Base-by-base conservation (phyloP, 2,888 invertebrate genomes). In the Clusia tigrina region DNA sequence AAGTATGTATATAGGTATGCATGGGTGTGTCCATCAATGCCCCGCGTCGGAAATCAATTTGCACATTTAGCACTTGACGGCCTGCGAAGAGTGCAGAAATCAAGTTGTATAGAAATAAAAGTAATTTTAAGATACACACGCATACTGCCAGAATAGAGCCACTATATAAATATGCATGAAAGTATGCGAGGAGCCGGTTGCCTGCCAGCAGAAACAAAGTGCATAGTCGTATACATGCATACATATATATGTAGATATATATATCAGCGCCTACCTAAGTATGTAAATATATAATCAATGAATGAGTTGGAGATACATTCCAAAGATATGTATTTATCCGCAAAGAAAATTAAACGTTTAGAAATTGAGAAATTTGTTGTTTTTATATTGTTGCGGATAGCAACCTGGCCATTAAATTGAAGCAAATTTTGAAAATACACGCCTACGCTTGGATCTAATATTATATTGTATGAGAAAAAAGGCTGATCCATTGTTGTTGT, bases 31-130 rank as follows among this genome's bases (percentile, higher is more conserved):
- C n/a, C n/a, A n/a, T n/a, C n/a, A n/a, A n/a, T n/a, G n/a, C n/a
- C n/a, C n/a, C n/a, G n/a, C n/a, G n/a, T 42, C 15, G n/a, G 6
- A 48, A 48, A 48, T 48, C 48, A 48, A 48, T 48, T 48, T 22
- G 48, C 48, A 48, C 48, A 48, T 48, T 42, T 18, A 18, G 48
- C 48, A 48, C 48, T 48, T 48, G 2, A 18, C n/a, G n/a, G n/a
- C n/a, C n/a, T n/a, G n/a, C n/a, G 20, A 48, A 20, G 20, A 18
- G 48, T 48, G 48, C 48, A n/a, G n/a, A n/a, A 42, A 42, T 42
- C 9, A 6, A 42, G 3, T 42, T 42, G 3, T 15, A 42, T 42
- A 32, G 32, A n/a, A n/a, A n/a, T n/a, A n/a, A n/a, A n/a, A n/a
- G n/a, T n/a, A n/a, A n/a, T n/a, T n/a, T n/a, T n/a, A n/a, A n/a